phyloP scores from a whole-genome alignment of 2,113 vertebrate genomes.

The Spilogale gracilis region DNA sequence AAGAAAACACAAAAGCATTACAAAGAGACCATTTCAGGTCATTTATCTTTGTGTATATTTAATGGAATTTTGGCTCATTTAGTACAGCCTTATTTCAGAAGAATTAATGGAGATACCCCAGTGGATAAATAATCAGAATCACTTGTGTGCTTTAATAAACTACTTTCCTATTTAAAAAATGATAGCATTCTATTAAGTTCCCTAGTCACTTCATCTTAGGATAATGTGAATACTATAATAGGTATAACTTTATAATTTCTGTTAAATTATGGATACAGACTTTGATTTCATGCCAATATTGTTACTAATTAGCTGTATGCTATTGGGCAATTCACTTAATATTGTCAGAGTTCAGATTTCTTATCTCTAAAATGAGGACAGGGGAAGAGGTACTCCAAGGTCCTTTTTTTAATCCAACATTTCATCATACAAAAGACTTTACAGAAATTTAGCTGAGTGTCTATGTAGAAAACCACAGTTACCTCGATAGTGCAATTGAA shows the following conservation, averaged over 20 bases:
- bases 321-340: constrained; percentile 4
- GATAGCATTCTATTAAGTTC: not conserved
- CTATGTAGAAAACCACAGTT: not conserved
- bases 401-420: constrained; percentile 12
- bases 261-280: not conserved
- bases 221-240: not conserved
- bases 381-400: not conserved
- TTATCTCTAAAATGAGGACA: not conserved
- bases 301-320: not conserved
- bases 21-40: constrained; percentile 48
- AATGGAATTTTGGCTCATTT: constrained; percentile 52
- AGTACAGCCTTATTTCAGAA: constrained; percentile 33
- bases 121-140: not conserved
- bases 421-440: not conserved
- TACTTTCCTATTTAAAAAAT: constrained; percentile 29
- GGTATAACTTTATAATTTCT: constrained; percentile 43
- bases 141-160: not conserved
- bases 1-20: constrained; percentile 52
- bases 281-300: constrained; percentile 12
- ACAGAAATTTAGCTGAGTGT: not conserved
- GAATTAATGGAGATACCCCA: constrained; percentile 36
- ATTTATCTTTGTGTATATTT: constrained; percentile 23
- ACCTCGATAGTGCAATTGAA: not conserved
- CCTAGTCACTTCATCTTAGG: constrained; percentile 20
- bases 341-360: constrained; percentile 3